Evolutionary conservation across 2,888 invertebrate genomes (phyloP).

Genomic region (Mythimna loreyi): DNA sequence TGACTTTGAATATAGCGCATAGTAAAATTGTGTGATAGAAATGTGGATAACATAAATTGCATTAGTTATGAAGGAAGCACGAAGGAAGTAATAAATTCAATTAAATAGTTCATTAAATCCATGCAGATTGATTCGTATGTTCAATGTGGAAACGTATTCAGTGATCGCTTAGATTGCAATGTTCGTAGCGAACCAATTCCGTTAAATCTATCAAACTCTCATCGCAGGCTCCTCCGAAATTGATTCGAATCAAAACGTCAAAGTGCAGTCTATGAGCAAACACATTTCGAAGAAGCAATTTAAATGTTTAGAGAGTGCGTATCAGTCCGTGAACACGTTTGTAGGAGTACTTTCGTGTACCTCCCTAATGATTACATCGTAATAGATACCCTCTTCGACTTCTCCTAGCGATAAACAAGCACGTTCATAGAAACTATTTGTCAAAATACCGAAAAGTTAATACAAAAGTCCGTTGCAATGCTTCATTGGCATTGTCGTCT

Average conservation of each 20-base stretch:
- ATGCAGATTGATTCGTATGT: conserved; percentile 10
- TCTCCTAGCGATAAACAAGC: too few relatives aligned
- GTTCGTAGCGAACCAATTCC: conserved; percentile 28
- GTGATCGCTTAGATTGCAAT: conserved; percentile 24
- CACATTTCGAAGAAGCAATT: conserved; percentile 9
- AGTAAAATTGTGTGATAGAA: too few relatives aligned
- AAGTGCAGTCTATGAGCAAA: conserved; percentile 18
- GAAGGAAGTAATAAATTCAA: background rate
- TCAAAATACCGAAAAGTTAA: too few relatives aligned
- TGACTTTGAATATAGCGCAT: too few relatives aligned
- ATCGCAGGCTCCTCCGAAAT: conserved; percentile 16
- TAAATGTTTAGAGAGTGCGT: background rate
- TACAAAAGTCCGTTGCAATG: too few relatives aligned
- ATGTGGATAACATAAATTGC: background rate
- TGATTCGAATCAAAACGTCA: conserved; percentile 27
- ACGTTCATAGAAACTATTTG: too few relatives aligned
- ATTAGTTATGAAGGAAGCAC: background rate
- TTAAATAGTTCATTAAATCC: conserved; percentile 14
- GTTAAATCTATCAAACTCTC: conserved; percentile 37
- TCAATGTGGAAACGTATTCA: conserved; percentile 19
- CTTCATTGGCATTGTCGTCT: too few relatives aligned
- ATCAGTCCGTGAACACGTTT: too few relatives aligned
- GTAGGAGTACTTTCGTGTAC: too few relatives aligned
- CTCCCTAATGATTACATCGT: too few relatives aligned
- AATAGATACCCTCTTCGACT: too few relatives aligned